phyloP scores from a whole-genome alignment of 2,888 invertebrate species.

The Thymelicus acteon region DNA sequence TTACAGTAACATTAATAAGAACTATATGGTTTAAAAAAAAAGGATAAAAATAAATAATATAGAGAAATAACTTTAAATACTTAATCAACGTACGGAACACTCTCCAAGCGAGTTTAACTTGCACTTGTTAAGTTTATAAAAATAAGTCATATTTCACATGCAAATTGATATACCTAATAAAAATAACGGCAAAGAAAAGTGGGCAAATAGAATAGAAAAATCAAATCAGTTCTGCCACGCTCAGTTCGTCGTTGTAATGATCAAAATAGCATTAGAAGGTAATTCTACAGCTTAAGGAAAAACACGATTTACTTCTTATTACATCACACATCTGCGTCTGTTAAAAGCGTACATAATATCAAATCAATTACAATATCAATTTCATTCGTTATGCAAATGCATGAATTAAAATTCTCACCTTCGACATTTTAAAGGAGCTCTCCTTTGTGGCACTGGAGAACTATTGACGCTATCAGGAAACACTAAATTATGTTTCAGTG shows the following conservation, averaged over 20 bases:
- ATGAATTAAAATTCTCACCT: slow-evolving; percentile 61
- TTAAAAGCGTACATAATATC: neutral
- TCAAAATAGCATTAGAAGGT: neutral
- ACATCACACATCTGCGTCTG: neutral
- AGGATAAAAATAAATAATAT: too few relatives aligned
- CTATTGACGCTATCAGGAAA: slow-evolving; percentile 92
- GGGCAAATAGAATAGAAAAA: too few relatives aligned
- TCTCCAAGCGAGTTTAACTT: too few relatives aligned
- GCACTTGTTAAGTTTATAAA: too few relatives aligned
- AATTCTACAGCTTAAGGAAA: neutral
- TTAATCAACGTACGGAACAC: too few relatives aligned
- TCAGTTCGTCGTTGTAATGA: neutral
- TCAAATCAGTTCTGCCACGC: too few relatives aligned
- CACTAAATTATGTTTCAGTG: slow-evolving; percentile 91
- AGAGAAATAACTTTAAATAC: too few relatives aligned
- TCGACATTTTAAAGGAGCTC: slow-evolving; percentile 86
- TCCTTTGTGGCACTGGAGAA: slow-evolving; percentile 89
- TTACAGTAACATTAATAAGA: too few relatives aligned
- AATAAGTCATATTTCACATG: too few relatives aligned
- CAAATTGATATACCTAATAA: too few relatives aligned
- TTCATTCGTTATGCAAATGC: slow-evolving; percentile 8
- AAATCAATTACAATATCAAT: neutral
- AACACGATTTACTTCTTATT: slow-evolving; percentile 3
- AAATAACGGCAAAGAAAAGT: too few relatives aligned
- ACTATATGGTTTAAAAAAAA: too few relatives aligned